These are phyloP conservation scores for Mactromeris polynyma DNA, from an alignment of 2,888 invertebrate species.

Conservation along the genomic window DNA sequence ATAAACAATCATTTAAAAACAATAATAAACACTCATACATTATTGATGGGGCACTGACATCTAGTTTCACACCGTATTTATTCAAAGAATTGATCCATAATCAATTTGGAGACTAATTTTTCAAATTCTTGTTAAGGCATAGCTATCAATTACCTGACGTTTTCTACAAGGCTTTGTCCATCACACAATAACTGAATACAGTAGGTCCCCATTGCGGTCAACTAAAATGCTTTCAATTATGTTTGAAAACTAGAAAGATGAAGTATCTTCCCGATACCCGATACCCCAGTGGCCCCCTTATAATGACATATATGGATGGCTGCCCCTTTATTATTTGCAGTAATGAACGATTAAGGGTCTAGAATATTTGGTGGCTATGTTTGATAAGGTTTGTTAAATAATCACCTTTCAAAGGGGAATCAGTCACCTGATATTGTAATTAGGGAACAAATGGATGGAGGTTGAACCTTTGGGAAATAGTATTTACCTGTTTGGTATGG, in stretches of 20 bases:
- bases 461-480: background rate
- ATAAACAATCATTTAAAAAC: background rate
- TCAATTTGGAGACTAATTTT: constrained; percentile 48
- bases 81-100: constrained; percentile 32
- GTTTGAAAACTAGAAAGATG: constrained; percentile 45
- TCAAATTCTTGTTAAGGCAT: constrained; percentile 48
- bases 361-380: constrained; percentile 39
- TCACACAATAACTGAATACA: constrained; percentile 48
- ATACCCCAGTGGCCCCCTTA: constrained; percentile 41
- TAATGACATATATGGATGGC: constrained; percentile 59
- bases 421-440: constrained; percentile 55
- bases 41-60: background rate
- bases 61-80: background rate
- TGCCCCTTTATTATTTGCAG: constrained; percentile 24
- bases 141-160: constrained; percentile 37
- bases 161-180: constrained; percentile 32
- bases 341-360: constrained; percentile 37
- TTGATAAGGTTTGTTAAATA: constrained; percentile 52
- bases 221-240: constrained; percentile 49
- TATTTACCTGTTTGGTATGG: constrained; percentile 11
- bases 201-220: constrained; percentile 40
- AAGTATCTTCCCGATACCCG: constrained; percentile 44
- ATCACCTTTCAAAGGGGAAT: constrained; percentile 52
- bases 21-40: background rate
- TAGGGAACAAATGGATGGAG: constrained; percentile 20